Evolutionary conservation across 92 coral and sea anemone species (phyloP), one percentile per base, ranked within the genome.

Genomic region (Desmophyllum pertusum): DNA sequence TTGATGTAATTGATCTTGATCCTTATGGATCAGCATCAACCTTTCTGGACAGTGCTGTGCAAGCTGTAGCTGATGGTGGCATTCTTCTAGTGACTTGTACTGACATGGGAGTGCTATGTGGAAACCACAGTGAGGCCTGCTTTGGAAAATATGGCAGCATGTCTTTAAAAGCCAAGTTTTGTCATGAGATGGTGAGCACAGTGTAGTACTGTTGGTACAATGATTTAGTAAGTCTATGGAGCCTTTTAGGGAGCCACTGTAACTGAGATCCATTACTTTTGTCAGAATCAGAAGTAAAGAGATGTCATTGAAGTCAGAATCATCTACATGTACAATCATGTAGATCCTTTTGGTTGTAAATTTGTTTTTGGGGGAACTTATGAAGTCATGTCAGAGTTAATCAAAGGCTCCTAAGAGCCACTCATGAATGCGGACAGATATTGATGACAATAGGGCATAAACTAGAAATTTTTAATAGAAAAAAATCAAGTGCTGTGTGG

Each of bases 61-160:
- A 96, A 77, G 92, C 95, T 72, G 92, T 96, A 17, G 74, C 96
- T 50, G 99, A 96, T 86, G 99, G 99, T 35, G 99, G 99, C 43
- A 84, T 96, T 83, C 76, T 96, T 55, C 76, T 95, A 76, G 94
- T 96, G 50, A 96, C 99, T 10, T 96, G 99, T 75, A 96, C 99
- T 2, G 99, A 96, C 81, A 96, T 96, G 99, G 99, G 98, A 21
- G 99, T 96, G 17, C 75, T 96, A 57, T 96, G 99, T 90, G 99
- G 99, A 21, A 96, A 96, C 73, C 99, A 96, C 75, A 96, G 95
- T 39, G 99, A 96, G 86, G 99, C 99, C 3, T 96, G 99, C 71
- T 96, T 90, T 91, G 99, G 97, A 57, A 96, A 96, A 77, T 96
- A 96, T 96, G 99, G 99, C 5, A 83, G 99, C 43, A 94, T 94